These are phyloP conservation scores for Camponotus fellah DNA, from an alignment of 2,888 invertebrate species.

Conservation along the genomic window DNA sequence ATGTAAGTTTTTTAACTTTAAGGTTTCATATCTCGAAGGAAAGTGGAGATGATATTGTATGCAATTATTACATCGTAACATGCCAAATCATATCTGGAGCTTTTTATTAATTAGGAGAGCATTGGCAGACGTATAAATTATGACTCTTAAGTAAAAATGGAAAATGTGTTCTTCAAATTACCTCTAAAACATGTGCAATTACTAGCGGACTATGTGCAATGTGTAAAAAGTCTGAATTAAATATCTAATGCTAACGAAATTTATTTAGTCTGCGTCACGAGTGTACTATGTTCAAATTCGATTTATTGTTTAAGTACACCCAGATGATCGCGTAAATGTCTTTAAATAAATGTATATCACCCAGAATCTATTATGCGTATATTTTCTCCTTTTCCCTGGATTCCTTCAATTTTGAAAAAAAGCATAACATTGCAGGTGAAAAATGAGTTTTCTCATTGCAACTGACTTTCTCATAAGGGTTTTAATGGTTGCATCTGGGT, in stretches of 20 bases:
- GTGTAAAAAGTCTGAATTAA: constrained; percentile 48
- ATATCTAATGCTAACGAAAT: constrained; percentile 55
- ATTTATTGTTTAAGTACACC: constrained; percentile 61
- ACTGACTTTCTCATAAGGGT: constrained; percentile 81
- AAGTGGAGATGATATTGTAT: neutral
- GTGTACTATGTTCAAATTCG: constrained; percentile 39
- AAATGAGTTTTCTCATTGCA: constrained; percentile 50
- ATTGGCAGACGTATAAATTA: constrained; percentile 20
- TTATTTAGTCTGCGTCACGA: constrained; percentile 55
- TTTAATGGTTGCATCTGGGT: constrained; percentile 84
- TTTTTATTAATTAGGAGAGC: neutral
- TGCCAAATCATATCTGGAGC: neutral
- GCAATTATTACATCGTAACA: neutral
- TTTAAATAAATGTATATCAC: constrained; percentile 67
- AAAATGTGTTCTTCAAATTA: constrained; percentile 21
- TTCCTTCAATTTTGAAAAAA: neutral
- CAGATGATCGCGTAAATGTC: constrained; percentile 59
- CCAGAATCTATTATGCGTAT: neutral
- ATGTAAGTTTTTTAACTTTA: neutral
- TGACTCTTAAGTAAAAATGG: constrained; percentile 2
- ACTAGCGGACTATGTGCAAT: constrained; percentile 57
- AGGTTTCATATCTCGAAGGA: neutral
- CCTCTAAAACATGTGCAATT: constrained; percentile 23
- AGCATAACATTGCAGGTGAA: constrained; percentile 15
- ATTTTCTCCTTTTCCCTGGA: neutral